Percentiles rank a stretch among this genome's conserved stretches.
Conservation (phyloP, 2,888 invertebrate genomes). For the Didymodactylos carnosus region DNA sequence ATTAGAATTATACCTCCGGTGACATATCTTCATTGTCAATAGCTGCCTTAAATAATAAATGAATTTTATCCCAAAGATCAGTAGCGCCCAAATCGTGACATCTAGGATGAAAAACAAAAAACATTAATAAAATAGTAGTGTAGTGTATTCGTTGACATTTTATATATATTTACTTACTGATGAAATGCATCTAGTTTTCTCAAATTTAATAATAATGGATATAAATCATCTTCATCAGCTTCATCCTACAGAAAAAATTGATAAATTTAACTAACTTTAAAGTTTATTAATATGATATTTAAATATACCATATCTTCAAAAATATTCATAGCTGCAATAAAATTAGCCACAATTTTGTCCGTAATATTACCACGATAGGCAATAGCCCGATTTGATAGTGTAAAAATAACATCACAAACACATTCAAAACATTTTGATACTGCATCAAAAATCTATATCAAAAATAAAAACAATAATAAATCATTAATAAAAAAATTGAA, state of each 20-base stretch:
- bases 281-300: background rate
- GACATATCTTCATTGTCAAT: constrained; percentile 37
- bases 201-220: constrained; percentile 65
- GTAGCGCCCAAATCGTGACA: constrained; percentile 84
- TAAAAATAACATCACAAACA: background rate
- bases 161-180: too few species aligned
- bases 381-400: background rate
- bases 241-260: background rate
- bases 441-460: background rate
- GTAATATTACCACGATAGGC: background rate
- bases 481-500: too few species aligned
- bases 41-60: constrained; percentile 41
- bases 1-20: constrained; percentile 36
- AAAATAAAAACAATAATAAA: too few species aligned
- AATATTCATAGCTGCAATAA: background rate
- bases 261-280: background rate
- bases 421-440: background rate
- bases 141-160: too few species aligned
- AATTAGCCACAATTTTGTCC: background rate
- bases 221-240: constrained; percentile 73
- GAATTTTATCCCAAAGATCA: constrained; percentile 69
- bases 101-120: constrained; percentile 31
- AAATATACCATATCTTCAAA: background rate
- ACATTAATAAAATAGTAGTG: background rate
- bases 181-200: constrained; percentile 62